phyloP scores from a whole-genome alignment of 1,140 invertebrate species.

The Bradysia coprophila region DNA sequence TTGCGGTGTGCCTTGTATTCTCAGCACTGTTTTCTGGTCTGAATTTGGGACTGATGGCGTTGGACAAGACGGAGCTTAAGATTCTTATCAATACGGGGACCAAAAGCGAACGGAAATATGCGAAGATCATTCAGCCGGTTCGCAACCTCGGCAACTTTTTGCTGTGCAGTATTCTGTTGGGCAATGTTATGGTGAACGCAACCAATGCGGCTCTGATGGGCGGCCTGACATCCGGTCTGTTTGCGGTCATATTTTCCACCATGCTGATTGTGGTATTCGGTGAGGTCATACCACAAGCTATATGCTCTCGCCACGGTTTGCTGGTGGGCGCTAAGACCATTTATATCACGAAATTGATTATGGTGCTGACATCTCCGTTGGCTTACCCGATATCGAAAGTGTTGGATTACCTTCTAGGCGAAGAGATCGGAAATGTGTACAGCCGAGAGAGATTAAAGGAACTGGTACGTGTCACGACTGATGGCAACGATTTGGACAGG shows the following conservation, averaged over 20 bases:
- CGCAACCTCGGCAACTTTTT: constrained; percentile 89
- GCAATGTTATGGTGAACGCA: constrained; percentile 96
- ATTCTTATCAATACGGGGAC: constrained; percentile 79
- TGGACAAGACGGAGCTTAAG: constrained; percentile 85
- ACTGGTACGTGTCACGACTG: constrained; percentile 76
- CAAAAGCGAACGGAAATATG: constrained; percentile 57
- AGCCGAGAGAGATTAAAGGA: constrained; percentile 92
- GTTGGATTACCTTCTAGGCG: constrained; percentile 71
- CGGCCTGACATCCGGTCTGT: constrained; percentile 70
- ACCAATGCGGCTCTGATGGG: constrained; percentile 92
- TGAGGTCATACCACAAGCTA: constrained; percentile 88
- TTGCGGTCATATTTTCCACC: constrained; percentile 80
- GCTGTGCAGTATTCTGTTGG: constrained; percentile 83
- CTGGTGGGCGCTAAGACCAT: constrained; percentile 92
- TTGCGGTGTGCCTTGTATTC: too few species aligned
- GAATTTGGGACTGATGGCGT: constrained; percentile 91
- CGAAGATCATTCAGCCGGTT: constrained; percentile 73
- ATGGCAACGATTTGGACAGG: constrained; percentile 78
- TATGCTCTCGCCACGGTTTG: constrained; percentile 89
- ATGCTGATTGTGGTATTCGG: constrained; percentile 90
- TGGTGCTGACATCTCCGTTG: constrained; percentile 84
- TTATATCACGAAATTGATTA: constrained; percentile 83
- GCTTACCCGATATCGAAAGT: constrained; percentile 86
- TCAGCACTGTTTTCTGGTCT: constrained; percentile 60
- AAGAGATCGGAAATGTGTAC: constrained; percentile 94